These are phyloP conservation scores for Opisthocomus hoazin DNA, from an alignment of 2,113 vertebrate species.

Conservation along the genomic window DNA sequence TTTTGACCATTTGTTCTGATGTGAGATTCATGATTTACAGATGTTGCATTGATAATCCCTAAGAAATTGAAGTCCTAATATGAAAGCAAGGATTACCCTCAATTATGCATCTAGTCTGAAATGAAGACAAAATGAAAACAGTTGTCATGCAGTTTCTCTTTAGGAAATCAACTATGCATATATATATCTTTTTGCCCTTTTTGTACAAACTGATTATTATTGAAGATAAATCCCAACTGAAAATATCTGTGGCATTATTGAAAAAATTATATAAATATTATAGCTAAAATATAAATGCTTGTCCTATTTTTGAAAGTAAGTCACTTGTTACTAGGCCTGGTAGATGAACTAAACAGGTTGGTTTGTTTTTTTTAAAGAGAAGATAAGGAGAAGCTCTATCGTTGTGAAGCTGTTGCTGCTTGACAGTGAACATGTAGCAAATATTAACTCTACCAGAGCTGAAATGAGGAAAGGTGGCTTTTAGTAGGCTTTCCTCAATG, in stretches of 20 bases:
- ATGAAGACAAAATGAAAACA: background rate
- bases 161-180: background rate
- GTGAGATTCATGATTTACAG: background rate
- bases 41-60: background rate
- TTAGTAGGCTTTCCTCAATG: background rate
- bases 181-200: background rate
- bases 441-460: background rate
- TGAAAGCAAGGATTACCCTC: background rate
- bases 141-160: background rate
- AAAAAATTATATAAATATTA: background rate
- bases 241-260: background rate
- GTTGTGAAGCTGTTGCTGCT: background rate
- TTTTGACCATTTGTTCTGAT: background rate
- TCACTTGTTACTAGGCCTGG: background rate
- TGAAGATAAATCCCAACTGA: background rate
- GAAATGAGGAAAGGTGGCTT: background rate
- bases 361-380: background rate
- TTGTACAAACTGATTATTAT: background rate
- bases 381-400: background rate
- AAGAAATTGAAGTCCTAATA: background rate
- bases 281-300: background rate
- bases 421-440: background rate
- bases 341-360: background rate
- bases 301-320: background rate
- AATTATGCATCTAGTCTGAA: background rate